Evolutionary conservation across 2,113 vertebrate species (phyloP).

Genomic region (Sylvilagus bachmani): DNA sequence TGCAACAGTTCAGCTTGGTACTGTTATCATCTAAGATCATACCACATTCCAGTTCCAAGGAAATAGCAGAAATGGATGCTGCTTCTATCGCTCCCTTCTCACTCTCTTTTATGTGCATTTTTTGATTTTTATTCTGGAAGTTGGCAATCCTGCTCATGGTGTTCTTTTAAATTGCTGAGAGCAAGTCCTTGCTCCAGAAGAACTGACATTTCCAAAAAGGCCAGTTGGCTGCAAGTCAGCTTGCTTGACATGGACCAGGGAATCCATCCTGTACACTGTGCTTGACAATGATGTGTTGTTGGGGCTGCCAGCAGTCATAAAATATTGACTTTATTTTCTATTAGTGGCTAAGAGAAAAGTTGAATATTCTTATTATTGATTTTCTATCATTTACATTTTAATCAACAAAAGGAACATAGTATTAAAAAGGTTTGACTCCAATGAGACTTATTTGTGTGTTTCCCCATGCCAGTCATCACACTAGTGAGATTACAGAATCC

Average conservation of each 20-base stretch:
- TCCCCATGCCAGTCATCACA: neutral
- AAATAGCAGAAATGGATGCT: neutral
- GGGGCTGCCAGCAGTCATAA: neutral
- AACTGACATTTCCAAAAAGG: neutral
- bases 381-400: neutral
- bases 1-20: neutral
- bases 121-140: neutral
- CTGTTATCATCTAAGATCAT: neutral
- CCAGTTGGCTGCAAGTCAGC: neutral
- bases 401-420: neutral
- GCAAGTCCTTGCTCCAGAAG: conserved; percentile 24
- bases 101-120: neutral
- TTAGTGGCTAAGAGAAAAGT: neutral
- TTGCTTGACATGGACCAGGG: neutral
- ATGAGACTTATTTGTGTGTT: neutral
- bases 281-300: neutral
- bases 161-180: neutral
- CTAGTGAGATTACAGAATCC: neutral
- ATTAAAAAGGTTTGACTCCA: neutral
- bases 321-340: neutral
- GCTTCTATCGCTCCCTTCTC: neutral
- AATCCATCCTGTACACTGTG: neutral
- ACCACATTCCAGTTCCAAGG: conserved; percentile 56
- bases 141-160: neutral
- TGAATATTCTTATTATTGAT: neutral